Conservation (phyloP, 2,797 vertebrate species). For the Carapus acus region DNA sequence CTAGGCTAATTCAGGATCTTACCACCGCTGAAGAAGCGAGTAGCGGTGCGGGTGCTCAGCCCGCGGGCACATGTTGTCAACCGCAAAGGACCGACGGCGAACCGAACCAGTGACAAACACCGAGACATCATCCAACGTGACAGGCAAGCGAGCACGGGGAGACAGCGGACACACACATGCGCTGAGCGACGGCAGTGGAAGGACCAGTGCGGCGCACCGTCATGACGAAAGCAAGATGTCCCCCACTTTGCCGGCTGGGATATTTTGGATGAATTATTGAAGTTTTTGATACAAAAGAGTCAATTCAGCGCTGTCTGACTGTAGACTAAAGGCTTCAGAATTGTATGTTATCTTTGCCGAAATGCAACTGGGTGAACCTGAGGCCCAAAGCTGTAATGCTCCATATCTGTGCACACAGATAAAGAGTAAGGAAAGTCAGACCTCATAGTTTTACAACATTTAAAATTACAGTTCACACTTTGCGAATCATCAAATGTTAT, state of each 20-base stretch:
- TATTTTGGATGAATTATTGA: not conserved
- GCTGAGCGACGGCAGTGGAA: conserved; percentile 6
- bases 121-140: conserved; percentile 60
- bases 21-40: conserved; percentile 50
- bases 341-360: too few relatives aligned
- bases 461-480: too few relatives aligned
- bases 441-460: too few relatives aligned
- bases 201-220: conserved; percentile 33
- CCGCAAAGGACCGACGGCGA: conserved; percentile 44
- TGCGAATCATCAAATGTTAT: too few relatives aligned
- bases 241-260: conserved; percentile 43
- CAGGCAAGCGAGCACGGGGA: conserved; percentile 1
- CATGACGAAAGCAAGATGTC: conserved; percentile 48
- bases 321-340: too few relatives aligned
- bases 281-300: too few relatives aligned
- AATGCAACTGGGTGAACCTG: too few relatives aligned
- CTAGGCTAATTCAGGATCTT: conserved; percentile 27
- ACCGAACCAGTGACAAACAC: conserved; percentile 59
- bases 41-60: conserved; percentile 20
- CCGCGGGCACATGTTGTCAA: conserved; percentile 33
- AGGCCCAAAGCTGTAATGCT: too few relatives aligned
- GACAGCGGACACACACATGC: conserved; percentile 31
- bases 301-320: too few relatives aligned
- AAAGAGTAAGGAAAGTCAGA: too few relatives aligned
- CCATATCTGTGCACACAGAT: too few relatives aligned